These are phyloP conservation scores for Hydrolagus affinis DNA, from an alignment of 2,113 vertebrate genomes.

Conservation along the genomic window DNA sequence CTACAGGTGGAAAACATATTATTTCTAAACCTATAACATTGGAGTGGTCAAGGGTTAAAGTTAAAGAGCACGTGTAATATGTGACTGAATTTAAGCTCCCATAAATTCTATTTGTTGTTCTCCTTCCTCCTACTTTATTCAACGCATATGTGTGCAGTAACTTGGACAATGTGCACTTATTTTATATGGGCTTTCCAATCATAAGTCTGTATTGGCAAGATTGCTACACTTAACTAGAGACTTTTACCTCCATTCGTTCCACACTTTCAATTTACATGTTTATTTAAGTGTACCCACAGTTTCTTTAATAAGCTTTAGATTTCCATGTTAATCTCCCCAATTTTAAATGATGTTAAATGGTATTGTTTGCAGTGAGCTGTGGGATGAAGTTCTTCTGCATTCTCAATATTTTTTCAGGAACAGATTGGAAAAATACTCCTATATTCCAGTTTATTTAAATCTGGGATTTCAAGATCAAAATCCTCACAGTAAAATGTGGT, in stretches of 20 bases:
- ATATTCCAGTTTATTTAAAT: conserved; percentile 12
- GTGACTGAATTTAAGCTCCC: conserved; percentile 9
- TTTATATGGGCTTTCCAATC: no score
- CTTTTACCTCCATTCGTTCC: no score
- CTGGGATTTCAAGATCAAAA: conserved; percentile 11
- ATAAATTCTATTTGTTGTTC: background rate
- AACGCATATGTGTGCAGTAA: background rate
- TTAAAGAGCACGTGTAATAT: background rate
- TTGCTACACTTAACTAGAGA: no score
- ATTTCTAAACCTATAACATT: background rate
- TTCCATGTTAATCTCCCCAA: background rate
- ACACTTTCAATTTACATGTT: no score
- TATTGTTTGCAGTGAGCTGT: background rate
- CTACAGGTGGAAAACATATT: background rate
- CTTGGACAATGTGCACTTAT: no score
- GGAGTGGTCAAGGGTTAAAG: conserved; percentile 19
- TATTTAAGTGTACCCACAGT: no score
- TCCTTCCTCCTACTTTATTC: background rate
- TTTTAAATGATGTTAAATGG: conserved; percentile 17
- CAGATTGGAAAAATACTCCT: background rate
- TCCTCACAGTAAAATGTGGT: conserved; percentile 6
- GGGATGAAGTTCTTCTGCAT: background rate
- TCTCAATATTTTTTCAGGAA: conserved; percentile 25
- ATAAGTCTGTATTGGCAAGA: no score
- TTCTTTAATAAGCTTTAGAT: background rate